These are phyloP conservation scores for Belonocnema kinseyi DNA, from an alignment of 1,140 invertebrate genomes.

Conservation along the genomic window DNA sequence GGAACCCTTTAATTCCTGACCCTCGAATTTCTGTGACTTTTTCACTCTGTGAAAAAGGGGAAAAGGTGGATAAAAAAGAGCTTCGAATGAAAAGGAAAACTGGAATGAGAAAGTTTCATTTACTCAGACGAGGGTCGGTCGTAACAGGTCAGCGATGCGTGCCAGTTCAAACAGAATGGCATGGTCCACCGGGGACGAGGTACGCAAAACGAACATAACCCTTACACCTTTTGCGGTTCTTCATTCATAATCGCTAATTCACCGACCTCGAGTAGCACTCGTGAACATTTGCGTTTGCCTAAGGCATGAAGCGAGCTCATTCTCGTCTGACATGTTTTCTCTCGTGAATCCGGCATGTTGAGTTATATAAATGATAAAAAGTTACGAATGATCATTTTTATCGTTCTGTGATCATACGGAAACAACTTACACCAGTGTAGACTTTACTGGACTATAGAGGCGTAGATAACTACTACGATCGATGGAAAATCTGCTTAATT, in stretches of 20 bases:
- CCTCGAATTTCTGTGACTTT: conserved; percentile 3
- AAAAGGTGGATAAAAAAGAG: conserved; percentile 43
- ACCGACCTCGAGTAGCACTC: conserved; percentile 5
- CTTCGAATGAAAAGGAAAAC: conserved; percentile 33
- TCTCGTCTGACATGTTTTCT: conserved; percentile 3
- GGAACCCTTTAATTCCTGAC: not conserved
- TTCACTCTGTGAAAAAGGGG: conserved; percentile 15
- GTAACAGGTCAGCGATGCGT: conserved; percentile 57
- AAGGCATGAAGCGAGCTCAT: conserved; percentile 29
- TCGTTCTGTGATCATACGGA: no score
- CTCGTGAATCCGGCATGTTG: not conserved
- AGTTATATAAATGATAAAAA: not conserved
- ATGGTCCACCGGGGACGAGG: conserved; percentile 38
- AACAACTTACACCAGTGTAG: no score
- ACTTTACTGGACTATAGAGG: no score
- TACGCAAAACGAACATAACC: conserved; percentile 44
- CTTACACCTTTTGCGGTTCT: conserved; percentile 42
- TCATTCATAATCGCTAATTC: conserved; percentile 39
- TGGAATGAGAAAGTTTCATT: conserved; percentile 48
- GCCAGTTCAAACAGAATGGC: conserved; percentile 43
- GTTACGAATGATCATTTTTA: no score
- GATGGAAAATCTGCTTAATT: no score
- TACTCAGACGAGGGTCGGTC: conserved; percentile 43
- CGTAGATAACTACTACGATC: no score
- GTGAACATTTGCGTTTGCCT: conserved; percentile 14